A percentile compares a stretch with the other conserved stretches of the same genome.
These are phyloP conservation scores for Zaprionus capensis DNA, from an alignment of 1,140 invertebrate species.

Conservation along the genomic window DNA sequence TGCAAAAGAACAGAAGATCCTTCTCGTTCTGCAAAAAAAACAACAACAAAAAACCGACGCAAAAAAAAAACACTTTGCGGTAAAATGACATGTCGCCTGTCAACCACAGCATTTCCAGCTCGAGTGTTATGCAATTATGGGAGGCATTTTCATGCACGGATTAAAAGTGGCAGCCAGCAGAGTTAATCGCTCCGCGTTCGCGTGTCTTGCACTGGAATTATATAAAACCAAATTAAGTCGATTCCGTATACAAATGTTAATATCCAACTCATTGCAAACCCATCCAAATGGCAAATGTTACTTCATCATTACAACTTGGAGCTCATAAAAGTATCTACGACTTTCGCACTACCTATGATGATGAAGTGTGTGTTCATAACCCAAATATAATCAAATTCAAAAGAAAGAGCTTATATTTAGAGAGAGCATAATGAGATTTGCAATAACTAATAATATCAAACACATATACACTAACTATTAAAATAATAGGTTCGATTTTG, in stretches of 20 bases:
- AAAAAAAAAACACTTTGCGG: slow-evolving; percentile 52
- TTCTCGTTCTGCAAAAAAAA: slow-evolving; percentile 25
- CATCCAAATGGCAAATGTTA: not conserved
- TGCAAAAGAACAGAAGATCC: slow-evolving; percentile 39
- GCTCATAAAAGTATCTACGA: too few relatives aligned
- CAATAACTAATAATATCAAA: too few relatives aligned
- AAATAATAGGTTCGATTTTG: too few relatives aligned
- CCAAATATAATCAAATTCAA: too few relatives aligned
- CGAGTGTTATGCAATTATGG: slow-evolving; percentile 69
- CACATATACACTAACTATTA: too few relatives aligned
- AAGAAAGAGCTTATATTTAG: too few relatives aligned
- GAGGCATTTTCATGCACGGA: slow-evolving; percentile 31
- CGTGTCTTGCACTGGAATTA: slow-evolving; percentile 50
- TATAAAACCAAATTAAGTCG: slow-evolving; percentile 3
- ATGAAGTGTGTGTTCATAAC: too few relatives aligned
- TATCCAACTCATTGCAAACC: not conserved
- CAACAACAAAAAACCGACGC: slow-evolving; percentile 24
- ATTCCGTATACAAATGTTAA: not conserved
- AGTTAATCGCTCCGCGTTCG: slow-evolving; percentile 41
- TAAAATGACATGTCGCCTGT: slow-evolving; percentile 78
- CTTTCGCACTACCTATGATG: too few relatives aligned
- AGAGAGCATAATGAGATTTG: too few relatives aligned
- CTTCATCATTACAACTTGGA: too few relatives aligned
- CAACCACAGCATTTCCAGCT: slow-evolving; percentile 63
- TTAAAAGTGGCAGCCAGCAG: slow-evolving; percentile 30